These are phyloP conservation scores for Otolemur crassicaudatus DNA, from an alignment of 2,797 vertebrate genomes.

Conservation along the genomic window DNA sequence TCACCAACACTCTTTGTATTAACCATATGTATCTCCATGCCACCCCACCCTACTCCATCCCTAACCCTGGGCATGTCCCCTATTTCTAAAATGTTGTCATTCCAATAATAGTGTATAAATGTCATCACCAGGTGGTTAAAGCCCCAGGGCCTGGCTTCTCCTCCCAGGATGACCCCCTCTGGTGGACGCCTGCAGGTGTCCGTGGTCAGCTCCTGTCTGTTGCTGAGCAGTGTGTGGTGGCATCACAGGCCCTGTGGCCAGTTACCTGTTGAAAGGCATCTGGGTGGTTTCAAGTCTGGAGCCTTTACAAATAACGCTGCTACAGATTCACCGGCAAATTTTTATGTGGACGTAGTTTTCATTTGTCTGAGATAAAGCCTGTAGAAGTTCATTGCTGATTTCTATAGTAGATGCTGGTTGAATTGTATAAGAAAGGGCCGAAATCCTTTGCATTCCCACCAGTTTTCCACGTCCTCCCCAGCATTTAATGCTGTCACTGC, in stretches of 20 bases:
- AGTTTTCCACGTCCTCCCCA: neutral
- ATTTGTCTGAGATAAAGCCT: neutral
- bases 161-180: neutral
- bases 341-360: neutral
- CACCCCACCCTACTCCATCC: neutral
- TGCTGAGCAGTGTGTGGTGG: neutral
- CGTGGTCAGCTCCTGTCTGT: neutral
- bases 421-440: neutral
- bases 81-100: neutral
- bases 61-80: neutral
- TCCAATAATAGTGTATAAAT: neutral
- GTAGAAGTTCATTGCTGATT: neutral
- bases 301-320: neutral
- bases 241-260: neutral
- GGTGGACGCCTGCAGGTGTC: neutral
- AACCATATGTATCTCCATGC: neutral
- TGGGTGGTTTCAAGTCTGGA: neutral
- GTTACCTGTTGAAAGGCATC: neutral
- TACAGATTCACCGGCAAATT: too few species aligned
- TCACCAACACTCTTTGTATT: neutral
- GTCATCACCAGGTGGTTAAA: too few species aligned
- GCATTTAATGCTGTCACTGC: neutral
- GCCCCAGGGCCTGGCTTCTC: neutral
- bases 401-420: neutral
- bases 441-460: neutral